Evolutionary conservation across 2,113 vertebrate genomes (phyloP).

Genomic region (Neofelis nebulosa): DNA sequence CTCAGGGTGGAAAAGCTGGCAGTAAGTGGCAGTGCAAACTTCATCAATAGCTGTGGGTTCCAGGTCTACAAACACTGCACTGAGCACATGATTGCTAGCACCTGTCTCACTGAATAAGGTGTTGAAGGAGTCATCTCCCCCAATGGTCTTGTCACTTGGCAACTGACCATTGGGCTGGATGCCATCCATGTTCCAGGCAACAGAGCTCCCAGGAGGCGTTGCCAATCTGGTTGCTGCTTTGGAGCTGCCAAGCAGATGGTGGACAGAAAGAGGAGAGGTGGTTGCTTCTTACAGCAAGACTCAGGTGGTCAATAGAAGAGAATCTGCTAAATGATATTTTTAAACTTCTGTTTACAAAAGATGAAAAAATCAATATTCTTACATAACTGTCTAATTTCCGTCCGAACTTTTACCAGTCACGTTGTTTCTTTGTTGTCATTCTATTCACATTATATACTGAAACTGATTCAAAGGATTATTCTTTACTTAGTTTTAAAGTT

Average conservation of each 20-base stretch:
- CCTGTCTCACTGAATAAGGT: background rate
- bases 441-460: background rate
- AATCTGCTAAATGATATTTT: background rate
- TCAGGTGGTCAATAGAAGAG: background rate
- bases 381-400: background rate
- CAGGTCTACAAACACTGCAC: background rate
- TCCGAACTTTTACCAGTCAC: background rate
- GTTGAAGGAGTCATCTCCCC: background rate
- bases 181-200: background rate
- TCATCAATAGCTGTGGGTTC: background rate
- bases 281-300: background rate
- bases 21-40: background rate
- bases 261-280: background rate
- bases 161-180: background rate
- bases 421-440: background rate
- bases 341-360: background rate
- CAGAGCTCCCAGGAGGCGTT: background rate
- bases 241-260: background rate
- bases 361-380: background rate
- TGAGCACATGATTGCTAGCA: background rate
- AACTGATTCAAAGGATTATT: background rate
- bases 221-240: background rate
- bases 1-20: background rate
- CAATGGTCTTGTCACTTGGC: background rate
- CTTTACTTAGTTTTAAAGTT: background rate